These are phyloP conservation scores for Spodoptera frugiperda DNA, from an alignment of 1,140 invertebrate species.

Conservation along the genomic window DNA sequence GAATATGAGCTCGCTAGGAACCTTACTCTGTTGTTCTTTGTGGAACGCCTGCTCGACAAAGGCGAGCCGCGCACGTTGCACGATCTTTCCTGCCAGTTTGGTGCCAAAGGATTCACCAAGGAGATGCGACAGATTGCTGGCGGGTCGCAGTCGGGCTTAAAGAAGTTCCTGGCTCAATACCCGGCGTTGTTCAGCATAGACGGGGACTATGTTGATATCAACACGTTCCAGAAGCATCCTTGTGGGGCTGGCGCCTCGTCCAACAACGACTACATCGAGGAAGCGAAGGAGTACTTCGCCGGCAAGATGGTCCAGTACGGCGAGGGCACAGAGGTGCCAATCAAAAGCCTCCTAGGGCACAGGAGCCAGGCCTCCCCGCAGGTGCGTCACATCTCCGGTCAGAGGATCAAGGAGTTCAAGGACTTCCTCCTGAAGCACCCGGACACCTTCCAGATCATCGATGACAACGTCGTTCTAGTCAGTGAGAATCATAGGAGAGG, in stretches of 20 bases:
- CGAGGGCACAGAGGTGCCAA: conserved; percentile 95
- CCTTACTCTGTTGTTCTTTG: conserved; percentile 97
- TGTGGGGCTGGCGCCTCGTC: conserved; percentile 85
- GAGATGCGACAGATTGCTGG: conserved; percentile 98
- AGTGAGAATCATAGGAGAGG: conserved; percentile 87
- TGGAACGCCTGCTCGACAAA: conserved; percentile 97
- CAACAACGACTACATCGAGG: conserved; percentile 95
- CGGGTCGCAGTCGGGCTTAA: conserved; percentile 96
- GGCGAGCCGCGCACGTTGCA: conserved; percentile 97
- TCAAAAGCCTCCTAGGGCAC: conserved; percentile 96
- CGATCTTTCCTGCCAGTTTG: conserved; percentile 98
- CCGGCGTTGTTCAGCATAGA: conserved; percentile 96
- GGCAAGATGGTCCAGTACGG: conserved; percentile 96
- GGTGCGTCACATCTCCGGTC: conserved; percentile 97
- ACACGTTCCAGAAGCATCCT: conserved; percentile 89
- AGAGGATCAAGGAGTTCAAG: conserved; percentile 97
- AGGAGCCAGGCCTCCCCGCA: conserved; percentile 97
- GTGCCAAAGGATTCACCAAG: conserved; percentile 97
- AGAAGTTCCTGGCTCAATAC: conserved; percentile 96
- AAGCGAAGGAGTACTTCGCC: conserved; percentile 98
- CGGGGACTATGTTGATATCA: conserved; percentile 96
- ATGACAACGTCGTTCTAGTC: conserved; percentile 91
- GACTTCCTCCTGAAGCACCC: conserved; percentile 95
- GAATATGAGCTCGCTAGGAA: conserved; percentile 97
- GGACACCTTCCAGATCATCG: conserved; percentile 95